Base-by-base conservation (phyloP, 1,140 invertebrate species). In the Drosophila bocki region DNA sequence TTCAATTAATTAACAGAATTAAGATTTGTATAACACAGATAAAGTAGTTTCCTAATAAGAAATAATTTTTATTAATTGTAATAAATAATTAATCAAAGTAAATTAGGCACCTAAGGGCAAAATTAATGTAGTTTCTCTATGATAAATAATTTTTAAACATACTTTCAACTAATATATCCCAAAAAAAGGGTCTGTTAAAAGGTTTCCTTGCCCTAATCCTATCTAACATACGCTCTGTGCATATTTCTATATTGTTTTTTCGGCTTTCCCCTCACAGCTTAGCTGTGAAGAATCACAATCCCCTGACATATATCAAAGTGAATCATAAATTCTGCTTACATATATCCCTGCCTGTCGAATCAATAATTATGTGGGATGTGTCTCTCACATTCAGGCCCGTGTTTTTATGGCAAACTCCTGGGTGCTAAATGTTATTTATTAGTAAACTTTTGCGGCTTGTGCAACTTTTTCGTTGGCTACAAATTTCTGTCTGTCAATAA, bases 391-490 rank as follows among this genome's bases (percentile, higher is more conserved):
- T 54, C 48, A n/a, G 48, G 17, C 39, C 33, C 33, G 37, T 56
- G 48, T 54, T 78, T 78, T 59, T 60, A 59, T 71, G 53, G 45
- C 53, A 32, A 64, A 69, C 68, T 78, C 53, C 60, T 50, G 75
- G 75, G 67, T 74, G 80, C 77, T 87, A 87, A 87, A 87, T 87
- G 77, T 87, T 87, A 87, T 87, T 87, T 87, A 87, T 87, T 88
- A 87, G 86, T 69, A 74, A 87, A 87, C 83, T 87, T 87, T 88
- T 83, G 77, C 61, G 59, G 84, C 62, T 45, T 67, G 47, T 72
- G 57, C 71, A 86, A 87, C 75, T 86, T 82, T 86, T 61, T 51
- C 47, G 39, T 51, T 42, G 35, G 62, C 69, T 51, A 77, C 75
- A 82, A 69, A 62, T 82, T 84, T 54, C 44, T 29, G 69, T 58